phyloP scores from a whole-genome alignment of 2,113 vertebrate species.

The Sterrhoptilus dennistouni region DNA sequence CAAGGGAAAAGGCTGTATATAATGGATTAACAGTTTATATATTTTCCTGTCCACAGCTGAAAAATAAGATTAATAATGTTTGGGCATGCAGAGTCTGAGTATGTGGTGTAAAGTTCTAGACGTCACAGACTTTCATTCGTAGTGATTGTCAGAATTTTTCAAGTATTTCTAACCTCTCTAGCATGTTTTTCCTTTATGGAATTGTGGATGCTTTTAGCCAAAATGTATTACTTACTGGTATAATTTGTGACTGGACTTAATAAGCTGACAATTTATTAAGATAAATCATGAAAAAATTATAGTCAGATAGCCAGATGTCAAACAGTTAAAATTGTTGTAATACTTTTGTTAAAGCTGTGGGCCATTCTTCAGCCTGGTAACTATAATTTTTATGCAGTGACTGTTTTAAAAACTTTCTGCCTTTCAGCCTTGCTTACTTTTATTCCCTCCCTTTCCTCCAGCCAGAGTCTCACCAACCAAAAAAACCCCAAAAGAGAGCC shows the following conservation, averaged over 20 bases:
- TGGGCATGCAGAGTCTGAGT: neutral
- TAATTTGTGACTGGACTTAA: neutral
- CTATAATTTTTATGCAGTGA: neutral
- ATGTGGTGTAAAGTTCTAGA: neutral
- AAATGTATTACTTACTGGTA: neutral
- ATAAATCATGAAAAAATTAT: neutral
- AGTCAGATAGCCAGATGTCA: neutral
- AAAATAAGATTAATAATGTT: neutral
- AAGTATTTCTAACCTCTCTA: neutral
- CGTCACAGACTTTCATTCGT: neutral
- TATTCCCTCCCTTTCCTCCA: neutral
- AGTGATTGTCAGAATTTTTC: neutral
- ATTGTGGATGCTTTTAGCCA: neutral
- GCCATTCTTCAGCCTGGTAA: neutral
- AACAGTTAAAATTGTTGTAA: neutral
- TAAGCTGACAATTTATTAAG: neutral
- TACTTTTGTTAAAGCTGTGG: neutral
- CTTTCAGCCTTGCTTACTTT: neutral
- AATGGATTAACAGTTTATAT: neutral
- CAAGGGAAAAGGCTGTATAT: neutral
- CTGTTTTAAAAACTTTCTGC: neutral
- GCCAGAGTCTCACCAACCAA: neutral
- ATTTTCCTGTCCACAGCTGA: slow-evolving; percentile 22
- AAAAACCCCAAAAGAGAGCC: neutral
- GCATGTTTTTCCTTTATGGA: neutral